These are phyloP conservation scores for Microcebus ravelobensis DNA, from an alignment of 2,113 vertebrate genomes.

Conservation along the genomic window DNA sequence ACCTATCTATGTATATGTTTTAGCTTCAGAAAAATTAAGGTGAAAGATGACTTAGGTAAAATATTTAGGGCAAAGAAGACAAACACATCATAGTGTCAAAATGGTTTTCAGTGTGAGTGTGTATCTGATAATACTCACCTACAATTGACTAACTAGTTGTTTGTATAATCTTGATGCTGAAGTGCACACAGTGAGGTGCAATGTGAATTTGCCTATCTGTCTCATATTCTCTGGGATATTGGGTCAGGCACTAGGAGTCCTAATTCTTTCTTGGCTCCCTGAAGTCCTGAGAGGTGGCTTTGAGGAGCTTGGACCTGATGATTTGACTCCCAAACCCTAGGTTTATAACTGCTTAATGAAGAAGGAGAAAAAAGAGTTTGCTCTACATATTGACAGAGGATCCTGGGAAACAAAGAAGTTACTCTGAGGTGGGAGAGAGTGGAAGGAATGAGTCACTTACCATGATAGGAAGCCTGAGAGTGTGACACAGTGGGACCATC, in stretches of 20 bases:
- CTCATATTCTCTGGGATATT: not conserved
- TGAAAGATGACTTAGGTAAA: not conserved
- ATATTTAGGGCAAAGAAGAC: slow-evolving; percentile 24
- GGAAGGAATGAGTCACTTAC: not conserved
- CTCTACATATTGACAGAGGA: not conserved
- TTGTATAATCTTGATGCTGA: not conserved
- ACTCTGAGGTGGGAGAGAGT: not conserved
- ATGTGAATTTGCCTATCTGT: not conserved
- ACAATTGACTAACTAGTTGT: not conserved
- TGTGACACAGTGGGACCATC: not conserved
- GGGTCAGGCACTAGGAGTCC: not conserved
- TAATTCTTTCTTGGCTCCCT: not conserved
- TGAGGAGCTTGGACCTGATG: not conserved
- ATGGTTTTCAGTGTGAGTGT: not conserved
- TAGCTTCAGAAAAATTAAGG: slow-evolving; percentile 33
- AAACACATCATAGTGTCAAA: not conserved
- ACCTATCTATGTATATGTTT: not conserved
- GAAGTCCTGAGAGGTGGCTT: not conserved
- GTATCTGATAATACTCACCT: not conserved
- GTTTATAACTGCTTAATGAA: not conserved
- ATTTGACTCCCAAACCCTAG: not conserved
- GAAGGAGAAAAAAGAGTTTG: not conserved
- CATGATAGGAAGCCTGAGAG: not conserved
- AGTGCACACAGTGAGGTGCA: not conserved
- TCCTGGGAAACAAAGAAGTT: not conserved